Evolutionary conservation across 2,888 invertebrate species (phyloP).

Genomic region (Athetis lepigone): DNA sequence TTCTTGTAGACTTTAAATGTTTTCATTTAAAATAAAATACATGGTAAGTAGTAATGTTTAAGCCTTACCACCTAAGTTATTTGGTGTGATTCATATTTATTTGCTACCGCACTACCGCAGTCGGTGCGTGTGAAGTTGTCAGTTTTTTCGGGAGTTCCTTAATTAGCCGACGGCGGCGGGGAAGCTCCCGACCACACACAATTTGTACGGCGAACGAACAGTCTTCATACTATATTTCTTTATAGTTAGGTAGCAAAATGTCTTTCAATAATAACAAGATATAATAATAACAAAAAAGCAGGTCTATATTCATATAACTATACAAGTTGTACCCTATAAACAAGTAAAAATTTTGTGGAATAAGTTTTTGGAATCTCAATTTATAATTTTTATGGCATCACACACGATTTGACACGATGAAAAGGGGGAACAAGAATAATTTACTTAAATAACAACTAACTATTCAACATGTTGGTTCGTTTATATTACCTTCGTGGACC

Average conservation of each 20-base stretch:
- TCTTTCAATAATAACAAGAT: no score
- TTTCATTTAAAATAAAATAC: background rate
- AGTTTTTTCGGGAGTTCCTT: slow-evolving; percentile 74
- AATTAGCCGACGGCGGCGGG: slow-evolving; percentile 75
- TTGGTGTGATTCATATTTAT: slow-evolving; percentile 26
- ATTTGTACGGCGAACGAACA: slow-evolving; percentile 51
- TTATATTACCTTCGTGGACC: background rate
- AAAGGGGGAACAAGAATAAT: background rate
- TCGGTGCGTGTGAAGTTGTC: slow-evolving; percentile 65
- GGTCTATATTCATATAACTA: background rate
- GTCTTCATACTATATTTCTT: slow-evolving; percentile 63
- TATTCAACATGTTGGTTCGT: slow-evolving; percentile 25
- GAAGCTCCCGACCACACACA: slow-evolving; percentile 85
- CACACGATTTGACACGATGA: background rate
- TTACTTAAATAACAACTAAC: no score
- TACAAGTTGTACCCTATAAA: no score
- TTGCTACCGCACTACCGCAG: slow-evolving; percentile 26
- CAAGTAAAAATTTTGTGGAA: no score
- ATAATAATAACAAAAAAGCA: no score
- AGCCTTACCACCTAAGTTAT: background rate
- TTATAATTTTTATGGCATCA: background rate
- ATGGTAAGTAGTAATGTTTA: background rate
- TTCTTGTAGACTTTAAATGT: no score
- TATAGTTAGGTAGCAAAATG: no score
- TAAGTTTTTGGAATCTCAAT: background rate